Percentiles rank a stretch among this genome's conserved stretches.
Conservation (phyloP, 2,113 vertebrate genomes). For the Poicephalus gulielmi region DNA sequence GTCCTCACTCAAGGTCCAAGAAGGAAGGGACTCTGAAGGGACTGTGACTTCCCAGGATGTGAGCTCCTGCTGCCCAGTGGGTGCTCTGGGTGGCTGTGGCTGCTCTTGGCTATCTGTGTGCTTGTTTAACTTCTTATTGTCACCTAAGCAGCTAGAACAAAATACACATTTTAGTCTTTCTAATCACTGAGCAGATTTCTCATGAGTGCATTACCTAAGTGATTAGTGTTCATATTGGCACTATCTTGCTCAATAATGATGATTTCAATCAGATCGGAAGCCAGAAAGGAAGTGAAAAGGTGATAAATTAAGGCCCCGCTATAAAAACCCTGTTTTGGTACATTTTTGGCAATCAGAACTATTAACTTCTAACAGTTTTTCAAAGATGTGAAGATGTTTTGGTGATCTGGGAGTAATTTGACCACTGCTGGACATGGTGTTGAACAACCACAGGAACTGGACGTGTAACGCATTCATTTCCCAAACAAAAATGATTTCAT, state of each 20-base stretch:
- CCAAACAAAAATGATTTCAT: not conserved
- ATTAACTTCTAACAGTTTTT: not conserved
- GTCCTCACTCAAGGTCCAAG: not conserved
- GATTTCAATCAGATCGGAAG: not conserved
- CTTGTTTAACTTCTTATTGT: not conserved
- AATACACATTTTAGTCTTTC: not conserved
- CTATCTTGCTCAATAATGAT: not conserved
- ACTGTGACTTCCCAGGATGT: not conserved
- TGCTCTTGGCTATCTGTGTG: not conserved
- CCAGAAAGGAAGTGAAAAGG: not conserved
- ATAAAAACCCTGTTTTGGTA: not conserved
- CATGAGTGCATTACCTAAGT: not conserved
- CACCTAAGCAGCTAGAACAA: not conserved
- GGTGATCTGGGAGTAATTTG: not conserved
- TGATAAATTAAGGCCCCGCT: not conserved
- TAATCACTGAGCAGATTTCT: not conserved
- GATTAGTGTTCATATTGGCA: not conserved
- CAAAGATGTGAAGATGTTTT: not conserved
- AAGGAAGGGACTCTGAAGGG: not conserved
- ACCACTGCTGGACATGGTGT: not conserved
- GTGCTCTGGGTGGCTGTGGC: not conserved
- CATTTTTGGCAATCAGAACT: not conserved
- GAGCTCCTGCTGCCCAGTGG: fast-evolving
- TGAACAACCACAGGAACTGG: not conserved
- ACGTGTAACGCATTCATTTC: not conserved